phyloP scores from a whole-genome alignment of 2,797 vertebrate species.

The Anas capensis region DNA sequence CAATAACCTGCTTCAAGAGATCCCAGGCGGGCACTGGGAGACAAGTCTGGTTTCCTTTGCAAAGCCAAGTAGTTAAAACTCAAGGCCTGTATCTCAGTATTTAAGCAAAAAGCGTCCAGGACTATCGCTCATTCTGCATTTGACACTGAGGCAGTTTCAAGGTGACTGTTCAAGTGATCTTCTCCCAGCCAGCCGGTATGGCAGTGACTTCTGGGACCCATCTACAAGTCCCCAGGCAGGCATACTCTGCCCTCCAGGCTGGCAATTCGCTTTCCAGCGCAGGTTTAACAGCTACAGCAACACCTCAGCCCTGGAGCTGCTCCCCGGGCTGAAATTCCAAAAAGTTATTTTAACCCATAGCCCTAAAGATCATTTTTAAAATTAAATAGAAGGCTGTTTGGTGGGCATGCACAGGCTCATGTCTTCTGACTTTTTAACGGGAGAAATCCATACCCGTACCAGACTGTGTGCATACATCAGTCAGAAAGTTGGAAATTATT shows the following conservation, averaged over 20 bases:
- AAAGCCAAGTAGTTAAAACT: neutral
- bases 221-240: neutral
- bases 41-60: neutral
- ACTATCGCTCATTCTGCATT: neutral
- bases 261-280: neutral
- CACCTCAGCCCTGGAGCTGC: neutral
- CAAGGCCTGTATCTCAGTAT: fast-evolving
- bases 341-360: neutral
- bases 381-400: fast-evolving
- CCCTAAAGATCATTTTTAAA: neutral
- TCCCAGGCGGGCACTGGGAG: fast-evolving
- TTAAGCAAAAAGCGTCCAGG: neutral
- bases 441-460: neutral
- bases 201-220: neutral
- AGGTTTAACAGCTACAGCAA: neutral
- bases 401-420: fast-evolving
- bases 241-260: fast-evolving
- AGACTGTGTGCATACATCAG: neutral
- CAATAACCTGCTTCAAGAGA: neutral
- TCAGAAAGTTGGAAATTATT: neutral
- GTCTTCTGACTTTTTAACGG: neutral
- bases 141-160: neutral
- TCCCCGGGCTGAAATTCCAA: neutral
- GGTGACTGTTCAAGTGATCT: neutral
- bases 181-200: neutral